Conservation (phyloP, 2,797 vertebrate genomes). For the Danio aesculapii region DNA sequence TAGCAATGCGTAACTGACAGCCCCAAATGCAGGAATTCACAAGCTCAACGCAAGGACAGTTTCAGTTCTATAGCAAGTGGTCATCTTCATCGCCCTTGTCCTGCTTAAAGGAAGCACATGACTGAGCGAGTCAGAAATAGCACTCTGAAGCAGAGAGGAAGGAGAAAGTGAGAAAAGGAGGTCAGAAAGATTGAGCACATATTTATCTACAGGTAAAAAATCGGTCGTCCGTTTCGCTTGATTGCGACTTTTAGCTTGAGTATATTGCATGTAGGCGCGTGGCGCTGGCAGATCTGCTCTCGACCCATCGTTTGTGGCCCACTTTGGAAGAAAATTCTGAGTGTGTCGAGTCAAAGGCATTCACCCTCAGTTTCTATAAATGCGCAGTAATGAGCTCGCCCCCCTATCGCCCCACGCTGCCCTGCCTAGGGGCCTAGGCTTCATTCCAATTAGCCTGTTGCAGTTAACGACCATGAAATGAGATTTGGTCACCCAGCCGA, state of each 20-base stretch:
- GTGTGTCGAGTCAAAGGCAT: slow-evolving; percentile 53
- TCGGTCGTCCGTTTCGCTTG: not conserved
- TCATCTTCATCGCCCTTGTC: slow-evolving; percentile 61
- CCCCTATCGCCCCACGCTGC: slow-evolving; percentile 18
- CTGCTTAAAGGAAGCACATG: slow-evolving; percentile 60
- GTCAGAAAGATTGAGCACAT: slow-evolving; percentile 38
- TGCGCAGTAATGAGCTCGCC: slow-evolving; percentile 52
- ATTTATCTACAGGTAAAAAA: slow-evolving; percentile 30
- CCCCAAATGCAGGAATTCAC: not conserved
- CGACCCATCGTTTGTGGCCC: slow-evolving; percentile 41
- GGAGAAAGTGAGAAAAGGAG: slow-evolving; percentile 39
- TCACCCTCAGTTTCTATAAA: slow-evolving; percentile 52
- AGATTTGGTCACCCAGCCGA: slow-evolving; percentile 73
- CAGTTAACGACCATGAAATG: slow-evolving; percentile 75
- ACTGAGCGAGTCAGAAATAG: slow-evolving; percentile 56
- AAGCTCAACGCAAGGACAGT: not conserved
- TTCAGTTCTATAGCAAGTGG: slow-evolving; percentile 43
- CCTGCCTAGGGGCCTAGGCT: slow-evolving; percentile 61
- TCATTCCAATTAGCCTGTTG: slow-evolving; percentile 78
- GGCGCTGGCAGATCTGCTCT: slow-evolving; percentile 29
- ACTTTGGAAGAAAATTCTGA: slow-evolving; percentile 55
- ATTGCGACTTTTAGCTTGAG: slow-evolving; percentile 9
- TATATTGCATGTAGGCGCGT: not conserved
- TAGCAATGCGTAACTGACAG: slow-evolving; percentile 10
- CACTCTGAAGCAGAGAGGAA: slow-evolving; percentile 20